Evolutionary conservation across 2,888 invertebrate genomes (phyloP).

Genomic region (Chrysodeixis includens): DNA sequence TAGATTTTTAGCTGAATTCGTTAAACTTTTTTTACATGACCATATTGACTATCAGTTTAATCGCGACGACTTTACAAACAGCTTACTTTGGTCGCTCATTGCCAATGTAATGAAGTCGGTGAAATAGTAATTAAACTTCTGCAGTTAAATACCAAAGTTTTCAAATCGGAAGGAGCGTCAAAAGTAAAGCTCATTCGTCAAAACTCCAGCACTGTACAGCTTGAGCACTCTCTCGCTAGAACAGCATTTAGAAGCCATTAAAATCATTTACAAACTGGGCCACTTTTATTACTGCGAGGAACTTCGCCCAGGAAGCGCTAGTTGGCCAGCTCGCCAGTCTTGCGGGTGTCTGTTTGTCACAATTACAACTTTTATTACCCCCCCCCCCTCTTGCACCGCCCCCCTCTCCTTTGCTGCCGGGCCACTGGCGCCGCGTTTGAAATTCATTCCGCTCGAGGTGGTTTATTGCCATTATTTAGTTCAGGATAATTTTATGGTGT

Average conservation of each 20-base stretch:
- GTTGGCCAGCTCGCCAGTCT: slow-evolving; percentile 15
- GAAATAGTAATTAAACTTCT: neutral
- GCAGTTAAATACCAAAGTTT: neutral
- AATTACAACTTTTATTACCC: slow-evolving; percentile 46
- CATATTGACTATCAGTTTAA: neutral
- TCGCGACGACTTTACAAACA: neutral
- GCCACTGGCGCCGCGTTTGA: slow-evolving; percentile 32
- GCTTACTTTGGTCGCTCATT: neutral
- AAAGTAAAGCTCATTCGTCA: neutral
- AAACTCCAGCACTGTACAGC: slow-evolving; percentile 15
- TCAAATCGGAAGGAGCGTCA: neutral
- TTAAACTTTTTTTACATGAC: too few species aligned
- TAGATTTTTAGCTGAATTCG: neutral
- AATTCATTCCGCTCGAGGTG: slow-evolving; percentile 47
- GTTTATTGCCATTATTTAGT: slow-evolving; percentile 46
- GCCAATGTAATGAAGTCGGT: neutral
- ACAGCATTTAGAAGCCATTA: slow-evolving; percentile 7
- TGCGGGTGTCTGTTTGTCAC: slow-evolving; percentile 29
- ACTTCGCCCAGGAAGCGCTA: slow-evolving; percentile 12
- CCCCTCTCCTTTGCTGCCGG: neutral
- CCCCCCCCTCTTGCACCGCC: neutral
- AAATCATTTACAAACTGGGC: slow-evolving; percentile 30
- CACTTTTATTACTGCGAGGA: slow-evolving; percentile 21
- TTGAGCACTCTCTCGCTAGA: slow-evolving; percentile 12
- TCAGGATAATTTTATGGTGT: slow-evolving; percentile 37